Conservation (phyloP, 1,140 invertebrate genomes). For the Acromyrmex echinatior region DNA sequence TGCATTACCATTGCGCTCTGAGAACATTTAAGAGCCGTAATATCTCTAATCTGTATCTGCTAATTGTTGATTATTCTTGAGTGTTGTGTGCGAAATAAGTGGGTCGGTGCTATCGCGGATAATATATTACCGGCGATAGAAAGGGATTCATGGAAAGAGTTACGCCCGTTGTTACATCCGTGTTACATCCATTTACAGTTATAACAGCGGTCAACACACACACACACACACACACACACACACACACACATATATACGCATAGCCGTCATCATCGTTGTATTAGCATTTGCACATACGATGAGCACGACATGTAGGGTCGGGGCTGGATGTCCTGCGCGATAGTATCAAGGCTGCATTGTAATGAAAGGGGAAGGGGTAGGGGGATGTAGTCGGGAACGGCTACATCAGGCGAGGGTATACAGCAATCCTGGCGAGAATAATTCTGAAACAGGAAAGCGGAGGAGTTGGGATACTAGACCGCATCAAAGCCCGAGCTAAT, state of each 20-base stretch:
- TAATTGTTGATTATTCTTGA: constrained; percentile 36
- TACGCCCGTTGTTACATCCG: constrained; percentile 28
- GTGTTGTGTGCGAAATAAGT: constrained; percentile 28
- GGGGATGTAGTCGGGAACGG: constrained; percentile 53
- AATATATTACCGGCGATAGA: constrained; percentile 30
- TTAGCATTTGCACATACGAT: constrained; percentile 67
- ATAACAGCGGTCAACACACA: constrained; percentile 6
- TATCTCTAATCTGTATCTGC: constrained; percentile 23
- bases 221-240: no score
- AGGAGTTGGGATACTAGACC: constrained; percentile 74
- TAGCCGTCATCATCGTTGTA: constrained; percentile 17
- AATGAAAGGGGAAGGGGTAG: constrained; percentile 65
- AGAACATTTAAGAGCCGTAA: constrained; percentile 31
- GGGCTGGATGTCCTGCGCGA: constrained; percentile 66
- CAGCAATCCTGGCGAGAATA: constrained; percentile 77
- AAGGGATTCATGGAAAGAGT: constrained; percentile 35
- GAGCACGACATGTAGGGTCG: constrained; percentile 50
- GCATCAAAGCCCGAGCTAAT: constrained; percentile 80
- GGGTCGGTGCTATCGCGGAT: not conserved
- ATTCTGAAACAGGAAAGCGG: constrained; percentile 74
- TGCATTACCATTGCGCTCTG: constrained; percentile 28
- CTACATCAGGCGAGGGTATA: constrained; percentile 70
- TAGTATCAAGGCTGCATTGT: constrained; percentile 78
- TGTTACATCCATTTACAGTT: not conserved
- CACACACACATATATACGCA: not conserved